Percentiles rank a stretch among this genome's conserved stretches.
These are phyloP conservation scores for Stictocephala bisonia DNA, from an alignment of 2,888 invertebrate species.

Conservation along the genomic window DNA sequence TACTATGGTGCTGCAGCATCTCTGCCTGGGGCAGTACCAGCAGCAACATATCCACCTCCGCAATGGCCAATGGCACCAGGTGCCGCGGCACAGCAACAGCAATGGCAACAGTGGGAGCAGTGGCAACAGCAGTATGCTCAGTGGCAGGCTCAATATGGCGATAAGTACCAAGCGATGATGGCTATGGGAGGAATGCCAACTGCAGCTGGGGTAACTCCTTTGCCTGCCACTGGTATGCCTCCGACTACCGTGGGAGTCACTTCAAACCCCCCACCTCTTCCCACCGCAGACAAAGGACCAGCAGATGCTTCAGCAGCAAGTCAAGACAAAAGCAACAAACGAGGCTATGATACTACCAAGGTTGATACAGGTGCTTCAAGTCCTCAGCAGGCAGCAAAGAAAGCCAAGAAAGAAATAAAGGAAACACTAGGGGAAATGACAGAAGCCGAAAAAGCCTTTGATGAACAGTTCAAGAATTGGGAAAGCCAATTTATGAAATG, in stretches of 20 bases:
- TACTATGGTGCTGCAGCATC: slow-evolving; percentile 30
- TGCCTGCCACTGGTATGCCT: slow-evolving; percentile 20
- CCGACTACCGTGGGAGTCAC: too few species aligned
- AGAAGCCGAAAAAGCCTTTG: slow-evolving; percentile 85
- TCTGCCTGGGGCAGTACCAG: slow-evolving; percentile 38
- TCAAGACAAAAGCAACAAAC: slow-evolving; percentile 27
- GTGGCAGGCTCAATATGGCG: slow-evolving; percentile 77
- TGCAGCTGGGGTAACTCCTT: slow-evolving; percentile 31
- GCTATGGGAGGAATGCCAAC: slow-evolving; percentile 41
- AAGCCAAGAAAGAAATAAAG: slow-evolving; percentile 37
- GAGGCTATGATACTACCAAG: slow-evolving; percentile 10
- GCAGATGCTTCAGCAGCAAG: background rate
- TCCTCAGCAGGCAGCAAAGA: slow-evolving; percentile 31
- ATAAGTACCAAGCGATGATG: slow-evolving; percentile 64
- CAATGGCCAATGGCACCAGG: slow-evolving; percentile 46
- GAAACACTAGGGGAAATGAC: slow-evolving; percentile 59
- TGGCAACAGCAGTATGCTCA: slow-evolving; percentile 67
- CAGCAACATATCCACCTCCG: slow-evolving; percentile 7
- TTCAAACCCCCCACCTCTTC: slow-evolving; percentile 20
- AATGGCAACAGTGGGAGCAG: slow-evolving; percentile 82
- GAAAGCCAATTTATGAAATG: slow-evolving; percentile 92
- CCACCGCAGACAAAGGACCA: slow-evolving; percentile 8
- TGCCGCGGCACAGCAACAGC: slow-evolving; percentile 76
- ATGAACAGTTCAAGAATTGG: slow-evolving; percentile 91
- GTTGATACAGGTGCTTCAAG: background rate